Conservation (phyloP, 2,888 invertebrate species). For the Monoplex corrugatus region DNA sequence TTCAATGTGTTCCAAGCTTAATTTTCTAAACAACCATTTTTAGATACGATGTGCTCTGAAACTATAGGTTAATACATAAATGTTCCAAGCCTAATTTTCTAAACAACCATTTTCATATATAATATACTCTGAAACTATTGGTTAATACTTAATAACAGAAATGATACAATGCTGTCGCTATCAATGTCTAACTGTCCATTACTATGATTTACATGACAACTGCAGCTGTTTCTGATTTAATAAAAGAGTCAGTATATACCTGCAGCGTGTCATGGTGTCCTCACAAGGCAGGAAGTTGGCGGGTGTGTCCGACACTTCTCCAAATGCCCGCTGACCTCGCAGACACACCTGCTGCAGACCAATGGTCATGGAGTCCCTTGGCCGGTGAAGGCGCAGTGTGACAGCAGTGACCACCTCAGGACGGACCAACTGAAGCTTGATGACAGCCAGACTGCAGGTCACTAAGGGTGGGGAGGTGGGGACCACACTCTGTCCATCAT, state of each 20-base stretch:
- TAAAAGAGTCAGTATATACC: constrained; percentile 66
- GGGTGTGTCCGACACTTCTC: constrained; percentile 82
- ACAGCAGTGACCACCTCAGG: constrained; percentile 93
- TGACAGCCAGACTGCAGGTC: constrained; percentile 91
- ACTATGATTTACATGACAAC: no score
- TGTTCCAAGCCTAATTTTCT: no score
- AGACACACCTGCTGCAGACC: constrained; percentile 93
- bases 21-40: no score
- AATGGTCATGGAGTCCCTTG: constrained; percentile 93
- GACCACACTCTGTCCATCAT: constrained; percentile 89
- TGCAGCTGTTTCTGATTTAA: no score
- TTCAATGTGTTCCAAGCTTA: no score
- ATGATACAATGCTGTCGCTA: no score
- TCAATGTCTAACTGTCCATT: no score
- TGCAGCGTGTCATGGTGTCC: constrained; percentile 78
- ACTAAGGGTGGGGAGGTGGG: constrained; percentile 93
- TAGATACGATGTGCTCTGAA: no score
- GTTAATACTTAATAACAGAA: no score
- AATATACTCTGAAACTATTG: no score
- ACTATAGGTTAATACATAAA: no score
- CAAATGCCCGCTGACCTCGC: constrained; percentile 92
- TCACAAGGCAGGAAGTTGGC: constrained; percentile 67
- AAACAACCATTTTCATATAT: no score
- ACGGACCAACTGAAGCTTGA: constrained; percentile 90
- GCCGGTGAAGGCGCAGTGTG: constrained; percentile 90